Evolutionary conservation across 1,140 invertebrate species (phyloP).

Genomic region (Drosophila neocordata): DNA sequence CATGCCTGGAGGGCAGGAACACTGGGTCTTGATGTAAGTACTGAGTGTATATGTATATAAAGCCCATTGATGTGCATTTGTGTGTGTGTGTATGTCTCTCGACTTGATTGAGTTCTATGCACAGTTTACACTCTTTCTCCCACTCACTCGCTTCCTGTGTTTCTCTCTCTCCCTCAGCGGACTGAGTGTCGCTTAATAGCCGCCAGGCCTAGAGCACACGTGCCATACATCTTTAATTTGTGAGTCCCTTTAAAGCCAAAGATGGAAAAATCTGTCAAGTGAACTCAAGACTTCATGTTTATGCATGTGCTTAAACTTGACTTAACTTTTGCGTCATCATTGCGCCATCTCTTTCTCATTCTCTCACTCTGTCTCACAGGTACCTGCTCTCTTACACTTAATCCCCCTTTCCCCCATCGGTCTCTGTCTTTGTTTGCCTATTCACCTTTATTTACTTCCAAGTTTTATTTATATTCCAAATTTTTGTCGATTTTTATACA

Average conservation of each 20-base stretch:
- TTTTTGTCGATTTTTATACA: slow-evolving; percentile 40
- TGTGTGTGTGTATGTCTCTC: slow-evolving; percentile 59
- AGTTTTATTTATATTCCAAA: slow-evolving; percentile 75
- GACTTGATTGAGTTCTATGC: slow-evolving; percentile 79
- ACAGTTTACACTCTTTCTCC: slow-evolving; percentile 56
- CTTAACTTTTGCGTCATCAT: slow-evolving; percentile 51
- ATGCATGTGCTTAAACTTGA: slow-evolving; percentile 53
- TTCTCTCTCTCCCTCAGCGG: slow-evolving; percentile 7
- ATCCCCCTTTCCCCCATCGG: too few species aligned
- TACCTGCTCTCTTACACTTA: slow-evolving; percentile 10
- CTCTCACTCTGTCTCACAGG: background rate
- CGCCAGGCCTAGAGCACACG: slow-evolving; percentile 56
- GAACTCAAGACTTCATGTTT: slow-evolving; percentile 5
- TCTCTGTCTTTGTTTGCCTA: slow-evolving; percentile 16
- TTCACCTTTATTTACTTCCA: slow-evolving; percentile 68
- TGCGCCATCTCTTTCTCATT: slow-evolving; percentile 40
- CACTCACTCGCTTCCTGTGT: background rate
- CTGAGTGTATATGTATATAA: slow-evolving; percentile 38
- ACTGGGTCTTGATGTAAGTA: slow-evolving; percentile 1
- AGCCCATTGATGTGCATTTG: slow-evolving; percentile 65
- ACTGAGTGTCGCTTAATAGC: slow-evolving; percentile 69
- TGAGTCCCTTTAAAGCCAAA: background rate
- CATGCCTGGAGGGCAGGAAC: slow-evolving; percentile 61
- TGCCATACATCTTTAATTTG: slow-evolving; percentile 72
- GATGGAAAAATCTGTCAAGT: background rate